Base-by-base conservation (phyloP, 2,113 vertebrate genomes). In the Sebastes schlegelii region DNA sequence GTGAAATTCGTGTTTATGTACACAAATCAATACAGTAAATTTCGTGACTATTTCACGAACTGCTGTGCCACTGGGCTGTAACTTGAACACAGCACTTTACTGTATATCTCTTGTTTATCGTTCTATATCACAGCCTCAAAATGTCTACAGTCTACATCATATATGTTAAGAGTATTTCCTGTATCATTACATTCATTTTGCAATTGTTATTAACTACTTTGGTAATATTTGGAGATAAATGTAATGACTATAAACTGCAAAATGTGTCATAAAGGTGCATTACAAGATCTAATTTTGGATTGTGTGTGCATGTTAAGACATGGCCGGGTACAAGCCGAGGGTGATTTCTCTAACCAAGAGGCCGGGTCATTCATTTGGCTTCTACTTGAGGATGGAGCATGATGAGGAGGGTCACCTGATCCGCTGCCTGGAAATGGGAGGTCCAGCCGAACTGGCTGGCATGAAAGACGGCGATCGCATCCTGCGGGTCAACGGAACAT, bases 381-480 rank as follows among this genome's bases (percentile, higher is more conserved):
- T 99, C 92, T 98, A 88, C 92, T 89, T 99, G 77, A 95, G 97
- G 4, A 21, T 96, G 2, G 98, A 99, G 92, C 91, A 94, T 42
- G 95, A 94, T 12, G 96, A 94, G 0, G 89, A 90, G 0, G 98
- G 98, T 7, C 98, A 99, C 82, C 92, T 99, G 89, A 89, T 99
- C 82, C 97, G 98, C 13, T 94, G 93, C 0, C 93, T 99, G 81
- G 96, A 95, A 64, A 94, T 92, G 91, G 88, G 93, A 9, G 96
- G 98, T 57, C 92, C 95, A 0, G 98, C 98, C 1, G 96, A 98
- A 49, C 87, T 95, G 77, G 96, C 96, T 0, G 98, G 98, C 14
- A 94, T 99, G 72, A 97, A 82, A 92, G 98, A 99, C 1, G 98
- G 98, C 60, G 98, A 99, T 90, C 95, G 98, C 58, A 87, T 99